A percentile compares a stretch with the other conserved stretches of the same genome.
Conservation (phyloP, 2,113 vertebrate genomes). For the Barnardius zonarius region DNA sequence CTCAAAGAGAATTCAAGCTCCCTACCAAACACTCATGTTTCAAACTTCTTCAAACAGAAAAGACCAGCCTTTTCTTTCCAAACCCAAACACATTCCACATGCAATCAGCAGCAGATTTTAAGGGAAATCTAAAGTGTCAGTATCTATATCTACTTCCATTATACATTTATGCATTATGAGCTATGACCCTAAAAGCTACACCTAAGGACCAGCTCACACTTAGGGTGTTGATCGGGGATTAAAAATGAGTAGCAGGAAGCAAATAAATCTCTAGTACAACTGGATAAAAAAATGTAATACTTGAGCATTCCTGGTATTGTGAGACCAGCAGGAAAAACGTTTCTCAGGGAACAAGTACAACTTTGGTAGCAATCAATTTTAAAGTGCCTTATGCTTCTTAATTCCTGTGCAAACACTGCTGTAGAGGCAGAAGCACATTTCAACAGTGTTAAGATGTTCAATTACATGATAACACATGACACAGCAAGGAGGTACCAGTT, state of each 20-base stretch:
- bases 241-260: neutral
- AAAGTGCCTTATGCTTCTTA: conserved; percentile 43
- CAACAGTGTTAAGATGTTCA: neutral
- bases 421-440: neutral
- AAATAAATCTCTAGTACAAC: neutral
- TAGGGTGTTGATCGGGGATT: neutral
- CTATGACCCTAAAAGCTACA: neutral
- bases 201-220: neutral
- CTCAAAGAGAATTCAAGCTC: neutral
- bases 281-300: neutral
- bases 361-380: conserved; percentile 33
- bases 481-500: neutral
- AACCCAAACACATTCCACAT: neutral
- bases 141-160: neutral
- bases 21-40: neutral
- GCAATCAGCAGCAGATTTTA: neutral
- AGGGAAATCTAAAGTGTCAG: neutral
- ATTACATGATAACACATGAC: neutral
- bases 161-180: neutral
- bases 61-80: neutral
- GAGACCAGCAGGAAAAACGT: neutral
- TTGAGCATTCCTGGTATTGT: neutral
- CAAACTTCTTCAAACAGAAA: neutral
- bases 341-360: neutral
- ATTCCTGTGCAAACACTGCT: conserved; percentile 1